These are phyloP conservation scores for Aramus guarauna DNA, from an alignment of 2,113 vertebrate genomes.

Conservation along the genomic window DNA sequence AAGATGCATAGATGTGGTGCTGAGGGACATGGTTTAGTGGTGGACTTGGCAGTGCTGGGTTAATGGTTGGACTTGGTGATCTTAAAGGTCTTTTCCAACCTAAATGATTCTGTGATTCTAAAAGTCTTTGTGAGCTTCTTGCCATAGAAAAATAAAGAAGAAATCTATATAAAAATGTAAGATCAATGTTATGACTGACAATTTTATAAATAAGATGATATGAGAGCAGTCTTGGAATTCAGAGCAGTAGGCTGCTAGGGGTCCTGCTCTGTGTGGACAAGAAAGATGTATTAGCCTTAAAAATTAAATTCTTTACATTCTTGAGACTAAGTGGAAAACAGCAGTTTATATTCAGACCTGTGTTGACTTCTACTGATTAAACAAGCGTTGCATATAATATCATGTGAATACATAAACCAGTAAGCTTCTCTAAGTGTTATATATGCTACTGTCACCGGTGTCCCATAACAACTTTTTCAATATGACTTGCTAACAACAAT, in stretches of 20 bases:
- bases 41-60: too few species aligned
- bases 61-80: too few species aligned
- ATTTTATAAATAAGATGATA: slow-evolving; percentile 6
- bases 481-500: fast-evolving
- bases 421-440: not conserved
- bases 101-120: not conserved
- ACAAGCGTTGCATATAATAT: not conserved
- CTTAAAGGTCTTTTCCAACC: too few species aligned
- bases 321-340: slow-evolving; percentile 33
- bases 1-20: too few species aligned
- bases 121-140: not conserved
- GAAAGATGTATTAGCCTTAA: slow-evolving; percentile 1
- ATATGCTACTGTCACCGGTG: not conserved
- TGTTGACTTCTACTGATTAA: not conserved
- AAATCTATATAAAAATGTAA: not conserved
- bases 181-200: not conserved
- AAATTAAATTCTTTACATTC: slow-evolving; percentile 60
- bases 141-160: not conserved
- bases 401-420: not conserved
- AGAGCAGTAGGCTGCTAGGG: not conserved
- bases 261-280: slow-evolving; percentile 37
- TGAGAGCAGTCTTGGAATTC: not conserved
- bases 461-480: not conserved
- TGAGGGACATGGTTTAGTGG: too few species aligned
- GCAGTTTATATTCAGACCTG: not conserved